These are phyloP conservation scores for Nemurella pictetii DNA, from an alignment of 2,888 invertebrate species.

Conservation along the genomic window DNA sequence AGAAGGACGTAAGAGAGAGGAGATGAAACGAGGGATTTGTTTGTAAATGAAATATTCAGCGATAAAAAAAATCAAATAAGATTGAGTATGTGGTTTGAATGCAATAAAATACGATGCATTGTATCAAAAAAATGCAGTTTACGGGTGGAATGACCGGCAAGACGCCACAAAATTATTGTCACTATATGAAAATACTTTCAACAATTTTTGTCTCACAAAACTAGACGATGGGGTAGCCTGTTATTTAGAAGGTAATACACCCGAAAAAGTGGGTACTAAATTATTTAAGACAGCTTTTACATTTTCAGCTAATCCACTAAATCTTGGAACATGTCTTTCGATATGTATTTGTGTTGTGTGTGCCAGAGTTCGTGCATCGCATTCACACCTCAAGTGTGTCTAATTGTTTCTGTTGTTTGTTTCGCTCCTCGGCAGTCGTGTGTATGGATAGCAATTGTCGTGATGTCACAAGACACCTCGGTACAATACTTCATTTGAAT, in stretches of 20 bases:
- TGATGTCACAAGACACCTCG: not conserved
- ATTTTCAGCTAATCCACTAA: not conserved
- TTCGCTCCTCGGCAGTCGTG: not conserved
- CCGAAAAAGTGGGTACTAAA: no score
- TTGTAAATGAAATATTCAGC: not conserved
- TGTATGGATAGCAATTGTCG: not conserved
- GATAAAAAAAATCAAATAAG: not conserved
- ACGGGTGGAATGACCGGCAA: no score
- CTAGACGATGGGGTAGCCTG: no score
- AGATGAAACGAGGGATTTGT: not conserved
- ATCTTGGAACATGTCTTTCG: not conserved
- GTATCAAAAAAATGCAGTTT: not conserved
- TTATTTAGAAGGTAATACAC: no score
- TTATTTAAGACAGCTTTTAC: not conserved
- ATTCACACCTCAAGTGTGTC: not conserved
- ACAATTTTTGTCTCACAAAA: no score
- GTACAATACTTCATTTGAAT: not conserved
- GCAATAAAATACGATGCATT: not conserved
- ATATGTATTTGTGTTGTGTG: not conserved
- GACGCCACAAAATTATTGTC: no score
- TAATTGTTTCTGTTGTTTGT: not conserved
- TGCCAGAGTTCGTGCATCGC: not conserved
- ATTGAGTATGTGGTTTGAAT: not conserved
- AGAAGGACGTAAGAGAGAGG: not conserved
- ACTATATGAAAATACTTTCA: no score